These are phyloP conservation scores for Drosophila melanica DNA, from an alignment of 1,140 invertebrate genomes.

Conservation along the genomic window DNA sequence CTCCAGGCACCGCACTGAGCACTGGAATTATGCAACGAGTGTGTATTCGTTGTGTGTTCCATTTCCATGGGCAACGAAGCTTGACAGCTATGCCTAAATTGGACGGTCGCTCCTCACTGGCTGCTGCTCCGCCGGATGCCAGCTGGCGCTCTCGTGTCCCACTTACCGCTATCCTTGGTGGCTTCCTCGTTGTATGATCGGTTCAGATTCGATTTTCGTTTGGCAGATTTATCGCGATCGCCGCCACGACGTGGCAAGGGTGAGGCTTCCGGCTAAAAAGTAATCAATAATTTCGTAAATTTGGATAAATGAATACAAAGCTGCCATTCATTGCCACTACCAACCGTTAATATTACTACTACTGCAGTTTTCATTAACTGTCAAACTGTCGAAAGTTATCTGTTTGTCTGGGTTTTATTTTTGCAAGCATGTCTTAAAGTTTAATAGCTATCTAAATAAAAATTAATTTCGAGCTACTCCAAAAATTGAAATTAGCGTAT, in stretches of 20 bases:
- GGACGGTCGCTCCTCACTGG: slow-evolving; percentile 9
- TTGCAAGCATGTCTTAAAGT: no score
- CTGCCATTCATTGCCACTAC: no score
- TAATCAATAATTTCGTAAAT: slow-evolving; percentile 11
- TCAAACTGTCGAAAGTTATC: no score
- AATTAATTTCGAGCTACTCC: no score
- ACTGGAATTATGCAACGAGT: background rate
- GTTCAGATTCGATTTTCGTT: slow-evolving; percentile 88
- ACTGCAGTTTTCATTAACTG: no score
- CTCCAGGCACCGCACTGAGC: slow-evolving; percentile 2
- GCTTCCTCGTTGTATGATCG: slow-evolving; percentile 86
- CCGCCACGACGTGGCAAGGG: slow-evolving; percentile 60
- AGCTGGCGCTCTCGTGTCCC: slow-evolving; percentile 4
- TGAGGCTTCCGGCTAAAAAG: slow-evolving; percentile 62
- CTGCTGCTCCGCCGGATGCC: slow-evolving; percentile 29
- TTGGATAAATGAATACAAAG: background rate
- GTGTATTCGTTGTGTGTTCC: background rate
- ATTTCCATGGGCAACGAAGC: slow-evolving; percentile 36
- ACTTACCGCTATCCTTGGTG: slow-evolving; percentile 83
- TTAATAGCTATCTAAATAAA: no score
- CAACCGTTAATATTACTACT: no score
- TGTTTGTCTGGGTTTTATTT: no score
- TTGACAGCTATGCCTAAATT: slow-evolving; percentile 48
- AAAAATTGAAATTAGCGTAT: no score
- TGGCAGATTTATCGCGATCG: slow-evolving; percentile 87